Percentiles rank a stretch among this genome's conserved stretches.
These are phyloP conservation scores for Amphipoea oculea DNA, from an alignment of 2,888 invertebrate species.

Conservation along the genomic window DNA sequence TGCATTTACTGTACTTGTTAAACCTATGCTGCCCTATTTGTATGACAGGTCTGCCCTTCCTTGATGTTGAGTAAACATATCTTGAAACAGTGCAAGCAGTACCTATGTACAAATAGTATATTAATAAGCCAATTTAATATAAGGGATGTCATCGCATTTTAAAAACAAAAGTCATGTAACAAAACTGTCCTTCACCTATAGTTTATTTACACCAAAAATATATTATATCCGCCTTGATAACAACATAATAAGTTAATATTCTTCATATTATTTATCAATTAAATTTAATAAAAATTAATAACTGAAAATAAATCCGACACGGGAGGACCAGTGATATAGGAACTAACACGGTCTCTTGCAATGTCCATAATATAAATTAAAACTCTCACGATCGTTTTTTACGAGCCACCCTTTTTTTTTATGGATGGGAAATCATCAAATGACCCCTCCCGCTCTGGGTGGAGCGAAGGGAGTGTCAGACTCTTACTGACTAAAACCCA, in stretches of 20 bases:
- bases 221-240: not conserved
- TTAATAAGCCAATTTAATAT: not conserved
- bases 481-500: no score
- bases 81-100: conserved; percentile 9
- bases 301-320: not conserved
- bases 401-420: not conserved
- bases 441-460: no score
- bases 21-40: conserved; percentile 65
- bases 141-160: not conserved
- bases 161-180: not conserved
- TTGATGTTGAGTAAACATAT: conserved; percentile 24
- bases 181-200: not conserved
- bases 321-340: not conserved
- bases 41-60: conserved; percentile 53
- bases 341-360: not conserved
- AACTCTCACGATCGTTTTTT: not conserved
- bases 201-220: conserved; percentile 10
- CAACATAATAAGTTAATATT: not conserved
- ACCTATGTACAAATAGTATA: not conserved
- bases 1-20: conserved; percentile 63
- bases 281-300: not conserved
- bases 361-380: not conserved
- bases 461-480: no score
- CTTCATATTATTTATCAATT: not conserved
- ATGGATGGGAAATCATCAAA: no score